Conservation (phyloP, 2,888 invertebrate species). For the Rotaria magnacalcarata region DNA sequence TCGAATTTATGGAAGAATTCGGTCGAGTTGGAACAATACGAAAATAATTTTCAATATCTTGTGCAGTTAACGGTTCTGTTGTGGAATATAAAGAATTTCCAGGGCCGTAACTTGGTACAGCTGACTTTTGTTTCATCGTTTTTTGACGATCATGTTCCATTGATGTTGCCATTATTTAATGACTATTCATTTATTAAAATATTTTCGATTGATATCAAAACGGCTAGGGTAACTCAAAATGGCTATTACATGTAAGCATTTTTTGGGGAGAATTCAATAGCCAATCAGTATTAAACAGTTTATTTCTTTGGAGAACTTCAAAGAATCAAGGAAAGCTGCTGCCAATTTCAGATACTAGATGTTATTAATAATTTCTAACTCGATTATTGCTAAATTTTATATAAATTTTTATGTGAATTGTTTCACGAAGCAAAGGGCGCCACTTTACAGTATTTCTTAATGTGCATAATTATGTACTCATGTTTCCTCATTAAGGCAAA, state of each 20-base stretch:
- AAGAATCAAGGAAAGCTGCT: too few relatives aligned
- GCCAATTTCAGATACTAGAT: too few relatives aligned
- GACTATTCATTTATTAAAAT: neutral
- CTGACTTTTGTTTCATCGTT: neutral
- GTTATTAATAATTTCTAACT: too few relatives aligned
- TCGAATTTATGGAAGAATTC: neutral
- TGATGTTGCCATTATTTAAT: neutral
- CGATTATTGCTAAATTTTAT: too few relatives aligned
- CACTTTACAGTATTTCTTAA: too few relatives aligned
- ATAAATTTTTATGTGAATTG: too few relatives aligned
- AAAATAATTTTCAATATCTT: conserved; percentile 20
- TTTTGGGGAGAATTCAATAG: neutral
- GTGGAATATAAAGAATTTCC: neutral
- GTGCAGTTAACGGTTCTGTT: neutral
- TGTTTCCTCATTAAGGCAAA: too few relatives aligned
- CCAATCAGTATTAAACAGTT: too few relatives aligned
- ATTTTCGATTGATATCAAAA: neutral
- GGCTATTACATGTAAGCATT: neutral
- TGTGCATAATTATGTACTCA: too few relatives aligned
- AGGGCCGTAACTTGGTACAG: neutral
- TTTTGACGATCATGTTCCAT: neutral
- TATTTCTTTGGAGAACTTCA: too few relatives aligned
- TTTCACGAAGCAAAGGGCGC: too few relatives aligned
- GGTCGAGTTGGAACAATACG: neutral
- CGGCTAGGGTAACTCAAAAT: neutral